Conservation (phyloP, 2,888 invertebrate species). For the Drosophila kuntzei region DNA sequence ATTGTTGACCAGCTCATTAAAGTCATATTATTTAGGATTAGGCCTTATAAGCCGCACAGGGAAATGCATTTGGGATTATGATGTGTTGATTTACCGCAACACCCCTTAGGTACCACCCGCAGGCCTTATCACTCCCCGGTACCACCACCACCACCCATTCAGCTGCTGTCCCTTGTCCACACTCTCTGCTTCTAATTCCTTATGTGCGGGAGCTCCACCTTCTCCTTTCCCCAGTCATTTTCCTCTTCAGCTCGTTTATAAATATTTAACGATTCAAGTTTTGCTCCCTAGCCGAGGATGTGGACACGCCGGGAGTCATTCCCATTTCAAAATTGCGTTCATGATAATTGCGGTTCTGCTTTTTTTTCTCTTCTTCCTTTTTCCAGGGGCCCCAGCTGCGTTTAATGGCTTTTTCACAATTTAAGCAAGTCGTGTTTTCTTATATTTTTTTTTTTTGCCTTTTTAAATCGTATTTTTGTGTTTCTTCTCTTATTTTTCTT, state of each 20-base stretch:
- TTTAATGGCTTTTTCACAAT: constrained; percentile 81
- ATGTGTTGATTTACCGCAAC: constrained; percentile 70
- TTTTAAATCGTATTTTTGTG: constrained; percentile 56
- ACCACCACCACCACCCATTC: background rate
- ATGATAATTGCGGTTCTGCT: constrained; percentile 76
- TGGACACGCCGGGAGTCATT: constrained; percentile 28
- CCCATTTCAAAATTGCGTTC: constrained; percentile 68
- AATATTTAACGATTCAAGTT: constrained; percentile 76
- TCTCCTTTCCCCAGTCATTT: background rate
- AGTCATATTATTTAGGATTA: constrained; percentile 63
- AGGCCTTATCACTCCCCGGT: background rate
- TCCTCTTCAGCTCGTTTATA: constrained; percentile 67
- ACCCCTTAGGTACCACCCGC: constrained; percentile 1
- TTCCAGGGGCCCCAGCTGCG: constrained; percentile 68
- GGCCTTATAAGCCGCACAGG: constrained; percentile 43
- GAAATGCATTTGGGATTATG: constrained; percentile 62
- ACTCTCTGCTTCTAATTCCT: constrained; percentile 41
- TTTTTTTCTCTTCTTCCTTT: background rate
- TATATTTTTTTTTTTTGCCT: constrained; percentile 52
- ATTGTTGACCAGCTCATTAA: constrained; percentile 69
- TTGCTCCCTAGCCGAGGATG: constrained; percentile 25
- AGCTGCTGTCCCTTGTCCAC: constrained; percentile 18
- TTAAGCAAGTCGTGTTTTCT: constrained; percentile 75
- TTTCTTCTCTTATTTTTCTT: constrained; percentile 11
- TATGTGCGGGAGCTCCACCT: constrained; percentile 21